These are phyloP conservation scores for Phortica variegata DNA, from an alignment of 1,140 invertebrate species.

Conservation along the genomic window DNA sequence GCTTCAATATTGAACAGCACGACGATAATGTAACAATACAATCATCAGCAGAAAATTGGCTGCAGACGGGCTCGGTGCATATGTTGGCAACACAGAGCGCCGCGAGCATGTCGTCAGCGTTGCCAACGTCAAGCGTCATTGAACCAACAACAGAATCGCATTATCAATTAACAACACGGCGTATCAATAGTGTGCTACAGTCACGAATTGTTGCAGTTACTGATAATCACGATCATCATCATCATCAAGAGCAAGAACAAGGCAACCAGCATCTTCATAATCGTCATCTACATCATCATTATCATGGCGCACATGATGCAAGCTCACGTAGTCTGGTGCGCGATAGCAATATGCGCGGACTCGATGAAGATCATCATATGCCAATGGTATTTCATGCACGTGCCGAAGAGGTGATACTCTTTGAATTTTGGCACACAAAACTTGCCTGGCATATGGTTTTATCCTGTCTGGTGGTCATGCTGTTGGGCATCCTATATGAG, in stretches of 20 bases:
- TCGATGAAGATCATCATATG: slow-evolving; percentile 1
- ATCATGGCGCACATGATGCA: neutral
- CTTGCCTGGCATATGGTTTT: neutral
- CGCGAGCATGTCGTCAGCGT: too few relatives aligned
- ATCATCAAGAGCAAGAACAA: slow-evolving; percentile 12
- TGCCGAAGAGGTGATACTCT: slow-evolving; percentile 27
- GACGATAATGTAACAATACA: too few relatives aligned
- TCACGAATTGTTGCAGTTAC: too few relatives aligned
- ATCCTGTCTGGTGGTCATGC: slow-evolving; percentile 29
- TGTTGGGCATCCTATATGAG: slow-evolving; percentile 35
- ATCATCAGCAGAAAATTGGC: too few relatives aligned
- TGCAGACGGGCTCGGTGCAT: too few relatives aligned
- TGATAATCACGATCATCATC: slow-evolving; percentile 1
- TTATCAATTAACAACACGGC: too few relatives aligned
- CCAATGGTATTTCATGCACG: slow-evolving; percentile 28
- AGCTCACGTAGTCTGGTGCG: neutral
- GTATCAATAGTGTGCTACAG: too few relatives aligned
- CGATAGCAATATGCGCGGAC: neutral
- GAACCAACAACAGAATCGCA: too few relatives aligned
- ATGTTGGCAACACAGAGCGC: too few relatives aligned
- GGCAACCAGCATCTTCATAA: neutral
- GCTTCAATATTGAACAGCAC: too few relatives aligned
- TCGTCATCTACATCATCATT: neutral
- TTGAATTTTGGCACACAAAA: slow-evolving; percentile 26
- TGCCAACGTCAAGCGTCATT: too few relatives aligned